Base-by-base conservation (phyloP, 2,888 invertebrate species). In the Carabus problematicus region DNA sequence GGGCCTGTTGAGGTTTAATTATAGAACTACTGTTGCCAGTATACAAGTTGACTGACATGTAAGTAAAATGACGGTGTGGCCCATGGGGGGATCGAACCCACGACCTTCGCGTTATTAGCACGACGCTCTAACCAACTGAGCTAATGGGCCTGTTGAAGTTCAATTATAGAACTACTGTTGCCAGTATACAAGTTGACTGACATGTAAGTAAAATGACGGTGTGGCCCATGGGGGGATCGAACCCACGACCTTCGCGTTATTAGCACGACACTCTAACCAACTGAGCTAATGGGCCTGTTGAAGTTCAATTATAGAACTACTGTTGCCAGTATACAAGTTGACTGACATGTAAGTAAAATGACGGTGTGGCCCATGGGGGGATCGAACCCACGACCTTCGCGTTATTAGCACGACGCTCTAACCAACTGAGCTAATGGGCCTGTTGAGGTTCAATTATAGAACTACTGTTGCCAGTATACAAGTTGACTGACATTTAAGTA, bases 401-500 rank as follows among this genome's bases (percentile, higher is more conserved):
- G 88, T 88, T 88, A 88, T 88, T 88, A 88, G 88, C 88, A 88
- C 88, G 88, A 88, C 88, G 88, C 88, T 88, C 88, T 88, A 88
- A 88, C 88, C 88, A 88, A 87, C 88, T 88, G 88, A 88, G 88
- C 88, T 88, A 87, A 88, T 88, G 87, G 87, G 88, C 88, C 88
- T 45, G 29, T 29, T 6, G 29, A 29, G 6, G 29, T 29, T 6
- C 29, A 29, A 2, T 3, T 3, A 6, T 6, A 29, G 29, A 6
- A 29, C 29, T 29, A 29, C 29, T n/a, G 6, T 29, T 29, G 29
- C 29, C 3, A 29, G 29, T 3, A 29, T 29, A 6, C 29, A 3
- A 29, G 6, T 29, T 29, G 29, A 29, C 29, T 2, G 6, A 29
- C 29, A 29, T 29, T 3, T 29, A 29, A 6, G 29, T 3, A 29